phyloP scores from a whole-genome alignment of 1,140 invertebrate species.

The Pseudomyrmex dendroicus region DNA sequence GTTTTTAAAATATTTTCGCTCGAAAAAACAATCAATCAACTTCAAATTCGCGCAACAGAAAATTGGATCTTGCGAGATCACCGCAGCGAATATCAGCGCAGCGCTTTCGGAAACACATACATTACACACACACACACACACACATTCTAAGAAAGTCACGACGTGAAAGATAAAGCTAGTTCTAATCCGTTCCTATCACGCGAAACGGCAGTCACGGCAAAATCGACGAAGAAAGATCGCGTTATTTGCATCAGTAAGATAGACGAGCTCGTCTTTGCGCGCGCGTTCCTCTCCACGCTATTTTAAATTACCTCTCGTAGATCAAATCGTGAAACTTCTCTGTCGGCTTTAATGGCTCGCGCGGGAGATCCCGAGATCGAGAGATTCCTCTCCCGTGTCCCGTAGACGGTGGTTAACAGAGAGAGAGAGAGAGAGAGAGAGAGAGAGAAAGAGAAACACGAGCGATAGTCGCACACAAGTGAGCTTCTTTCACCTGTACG shows the following conservation, averaged over 20 bases:
- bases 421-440: constrained; percentile 33
- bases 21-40: not conserved
- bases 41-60: not conserved
- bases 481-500: constrained; percentile 57
- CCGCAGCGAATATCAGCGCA: not conserved
- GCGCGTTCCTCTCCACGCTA: not conserved
- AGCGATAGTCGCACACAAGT: constrained; percentile 6
- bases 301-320: constrained; percentile 51
- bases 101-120: not conserved
- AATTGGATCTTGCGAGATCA: not conserved
- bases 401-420: constrained; percentile 16
- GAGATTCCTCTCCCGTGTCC: constrained; percentile 32
- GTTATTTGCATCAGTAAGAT: constrained; percentile 53
- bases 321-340: constrained; percentile 59
- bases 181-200: constrained; percentile 29
- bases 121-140: not conserved
- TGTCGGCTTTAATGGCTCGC: constrained; percentile 35
- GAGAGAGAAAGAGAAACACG: constrained; percentile 38
- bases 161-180: not conserved
- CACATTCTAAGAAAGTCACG: not conserved
- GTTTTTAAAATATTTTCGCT: not conserved
- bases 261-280: constrained; percentile 37
- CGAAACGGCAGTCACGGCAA: constrained; percentile 23
- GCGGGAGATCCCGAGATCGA: constrained; percentile 35
- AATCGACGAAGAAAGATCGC: constrained; percentile 33